A percentile compares a stretch with the other conserved stretches of the same genome.
Conservation (phyloP, 35 echinoderm and acorn worm genomes). For the Ophioderma brevispina region DNA sequence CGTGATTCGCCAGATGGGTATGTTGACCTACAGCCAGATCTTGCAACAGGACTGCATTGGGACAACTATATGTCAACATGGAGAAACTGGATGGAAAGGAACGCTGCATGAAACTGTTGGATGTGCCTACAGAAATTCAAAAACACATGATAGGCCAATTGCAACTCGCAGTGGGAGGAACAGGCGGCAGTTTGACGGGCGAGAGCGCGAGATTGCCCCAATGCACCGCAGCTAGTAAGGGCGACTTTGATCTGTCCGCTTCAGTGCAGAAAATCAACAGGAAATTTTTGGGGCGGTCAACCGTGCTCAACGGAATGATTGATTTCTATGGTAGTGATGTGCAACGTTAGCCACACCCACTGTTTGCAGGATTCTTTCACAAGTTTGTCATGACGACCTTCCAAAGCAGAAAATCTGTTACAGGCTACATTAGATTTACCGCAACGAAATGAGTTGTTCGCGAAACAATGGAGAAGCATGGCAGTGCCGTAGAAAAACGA, state of each 20-base stretch:
- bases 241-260: not conserved
- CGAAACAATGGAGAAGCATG: conserved; percentile 66
- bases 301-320: not conserved
- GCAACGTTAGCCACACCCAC: conserved; percentile 7
- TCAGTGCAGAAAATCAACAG: not conserved
- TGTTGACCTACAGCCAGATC: conserved; percentile 11
- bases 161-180: not conserved
- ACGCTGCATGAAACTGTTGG: conserved; percentile 81
- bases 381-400: conserved; percentile 60
- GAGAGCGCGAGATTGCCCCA: conserved; percentile 11
- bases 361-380: conserved; percentile 68
- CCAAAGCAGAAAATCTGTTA: conserved; percentile 57
- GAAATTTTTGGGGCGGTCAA: not conserved
- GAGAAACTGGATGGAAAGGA: conserved; percentile 79
- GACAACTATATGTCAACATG: conserved; percentile 84
- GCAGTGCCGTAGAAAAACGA: conserved; percentile 66
- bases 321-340: conserved; percentile 32
- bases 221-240: conserved; percentile 11
- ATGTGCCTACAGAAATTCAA: no score
- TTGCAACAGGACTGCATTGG: conserved; percentile 81
- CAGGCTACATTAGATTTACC: conserved; percentile 48
- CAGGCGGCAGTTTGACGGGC: not conserved
- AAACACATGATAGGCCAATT: no score
- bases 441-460: conserved; percentile 83
- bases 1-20: no score